Evolutionary conservation across 2,113 vertebrate genomes (phyloP).

Genomic region (Rhineura floridana): DNA sequence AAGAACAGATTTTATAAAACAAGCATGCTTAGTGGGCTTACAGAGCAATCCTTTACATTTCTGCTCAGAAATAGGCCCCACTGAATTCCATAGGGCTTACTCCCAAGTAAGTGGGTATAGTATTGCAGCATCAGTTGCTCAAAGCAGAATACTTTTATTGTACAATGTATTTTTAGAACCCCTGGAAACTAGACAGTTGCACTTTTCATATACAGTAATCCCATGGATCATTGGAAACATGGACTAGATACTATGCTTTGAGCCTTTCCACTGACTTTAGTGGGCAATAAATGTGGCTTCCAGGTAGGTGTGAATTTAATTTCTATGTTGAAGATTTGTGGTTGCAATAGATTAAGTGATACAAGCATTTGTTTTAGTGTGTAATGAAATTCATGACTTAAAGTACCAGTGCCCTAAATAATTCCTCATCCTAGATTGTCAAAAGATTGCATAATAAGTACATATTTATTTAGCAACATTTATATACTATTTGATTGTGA

Average conservation of each 20-base stretch:
- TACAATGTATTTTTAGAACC: too few species aligned
- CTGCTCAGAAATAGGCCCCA: too few species aligned
- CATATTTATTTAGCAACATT: too few species aligned
- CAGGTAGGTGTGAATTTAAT: neutral
- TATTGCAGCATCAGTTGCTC: too few species aligned
- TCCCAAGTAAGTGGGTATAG: too few species aligned
- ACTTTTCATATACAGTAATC: neutral
- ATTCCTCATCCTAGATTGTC: slow-evolving; percentile 45
- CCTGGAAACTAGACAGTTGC: neutral
- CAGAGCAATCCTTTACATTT: too few species aligned
- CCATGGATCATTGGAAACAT: neutral
- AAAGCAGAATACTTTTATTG: too few species aligned
- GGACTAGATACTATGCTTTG: neutral
- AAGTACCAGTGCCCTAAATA: slow-evolving; percentile 30
- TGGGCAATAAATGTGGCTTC: neutral
- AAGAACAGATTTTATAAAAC: too few species aligned
- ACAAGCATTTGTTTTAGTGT: slow-evolving; percentile 23
- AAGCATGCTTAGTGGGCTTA: too few species aligned
- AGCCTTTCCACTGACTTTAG: slow-evolving; percentile 3
- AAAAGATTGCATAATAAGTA: slow-evolving; percentile 60
- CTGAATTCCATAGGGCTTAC: too few species aligned
- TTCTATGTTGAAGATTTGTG: slow-evolving; percentile 33
- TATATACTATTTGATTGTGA: too few species aligned
- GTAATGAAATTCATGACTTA: slow-evolving; percentile 32
- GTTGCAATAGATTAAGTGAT: slow-evolving; percentile 43